These are phyloP conservation scores for Scomber colias DNA, from an alignment of 2,113 vertebrate species.

Conservation along the genomic window DNA sequence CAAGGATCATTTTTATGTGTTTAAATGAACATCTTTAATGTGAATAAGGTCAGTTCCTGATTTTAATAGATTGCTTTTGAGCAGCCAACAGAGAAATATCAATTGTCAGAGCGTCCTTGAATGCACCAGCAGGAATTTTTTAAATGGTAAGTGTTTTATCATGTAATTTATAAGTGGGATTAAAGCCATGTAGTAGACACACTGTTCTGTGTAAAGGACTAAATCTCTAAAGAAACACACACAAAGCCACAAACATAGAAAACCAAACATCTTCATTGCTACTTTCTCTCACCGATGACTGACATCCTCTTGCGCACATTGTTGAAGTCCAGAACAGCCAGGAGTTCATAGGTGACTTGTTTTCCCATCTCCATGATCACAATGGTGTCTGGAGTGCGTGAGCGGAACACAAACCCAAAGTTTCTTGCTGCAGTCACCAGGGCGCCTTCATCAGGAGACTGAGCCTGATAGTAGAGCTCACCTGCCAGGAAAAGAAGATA, in stretches of 20 bases:
- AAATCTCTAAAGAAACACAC: too few relatives aligned
- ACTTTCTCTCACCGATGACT: constrained; percentile 87
- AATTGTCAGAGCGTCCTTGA: too few relatives aligned
- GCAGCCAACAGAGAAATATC: too few relatives aligned
- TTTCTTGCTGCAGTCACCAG: constrained; percentile 95
- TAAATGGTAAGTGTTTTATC: too few relatives aligned
- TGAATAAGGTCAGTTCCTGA: too few relatives aligned
- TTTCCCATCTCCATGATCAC: constrained; percentile 89
- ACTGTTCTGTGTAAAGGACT: too few relatives aligned
- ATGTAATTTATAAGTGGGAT: too few relatives aligned
- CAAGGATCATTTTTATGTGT: background rate
- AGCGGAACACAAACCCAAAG: constrained; percentile 95
- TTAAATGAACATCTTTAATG: background rate
- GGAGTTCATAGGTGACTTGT: constrained; percentile 87
- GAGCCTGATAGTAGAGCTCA: constrained; percentile 92
- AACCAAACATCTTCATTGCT: background rate
- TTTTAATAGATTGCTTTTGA: too few relatives aligned
- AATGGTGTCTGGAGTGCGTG: constrained; percentile 92
- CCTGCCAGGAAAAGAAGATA: constrained; percentile 77
- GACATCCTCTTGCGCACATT: constrained; percentile 97
- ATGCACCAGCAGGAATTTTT: too few relatives aligned
- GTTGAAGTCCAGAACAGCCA: constrained; percentile 95
- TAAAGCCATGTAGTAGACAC: too few relatives aligned
- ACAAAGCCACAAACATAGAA: background rate
- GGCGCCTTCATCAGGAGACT: constrained; percentile 97